These are phyloP conservation scores for Caradrina kadenii DNA, from an alignment of 2,888 invertebrate genomes.

Conservation along the genomic window DNA sequence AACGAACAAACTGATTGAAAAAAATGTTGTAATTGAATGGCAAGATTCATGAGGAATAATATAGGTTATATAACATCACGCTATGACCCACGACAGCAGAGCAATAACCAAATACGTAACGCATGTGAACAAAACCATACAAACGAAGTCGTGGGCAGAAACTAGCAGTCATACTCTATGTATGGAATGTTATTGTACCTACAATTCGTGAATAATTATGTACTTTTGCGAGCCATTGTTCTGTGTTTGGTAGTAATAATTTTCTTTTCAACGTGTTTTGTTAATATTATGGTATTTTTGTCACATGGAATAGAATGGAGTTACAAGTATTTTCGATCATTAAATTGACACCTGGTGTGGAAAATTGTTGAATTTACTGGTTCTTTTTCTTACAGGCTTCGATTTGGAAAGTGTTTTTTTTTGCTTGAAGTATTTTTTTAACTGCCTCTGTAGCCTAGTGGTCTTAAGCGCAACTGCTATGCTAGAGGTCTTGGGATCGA, in stretches of 20 bases:
- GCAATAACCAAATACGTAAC: too few relatives aligned
- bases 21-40: too few relatives aligned
- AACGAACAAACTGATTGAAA: too few relatives aligned
- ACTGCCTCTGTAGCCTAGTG: too few relatives aligned
- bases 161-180: not conserved
- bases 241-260: slow-evolving; percentile 7
- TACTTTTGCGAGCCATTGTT: slow-evolving; percentile 41
- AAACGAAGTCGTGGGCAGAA: too few relatives aligned
- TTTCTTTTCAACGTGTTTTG: slow-evolving; percentile 30
- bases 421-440: too few relatives aligned
- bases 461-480: too few relatives aligned
- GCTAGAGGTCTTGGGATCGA: too few relatives aligned
- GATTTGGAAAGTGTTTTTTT: slow-evolving; percentile 1
- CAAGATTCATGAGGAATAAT: too few relatives aligned
- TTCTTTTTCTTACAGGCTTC: not conserved
- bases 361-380: not conserved
- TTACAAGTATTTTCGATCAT: not conserved
- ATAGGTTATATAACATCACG: too few relatives aligned
- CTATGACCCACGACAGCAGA: too few relatives aligned
- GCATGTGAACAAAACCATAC: too few relatives aligned
- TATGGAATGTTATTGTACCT: slow-evolving; percentile 15
- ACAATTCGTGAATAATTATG: slow-evolving; percentile 37
- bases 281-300: slow-evolving; percentile 10
- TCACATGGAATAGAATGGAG: not conserved
- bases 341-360: slow-evolving; percentile 18